These are phyloP conservation scores for Hoplostethus mediterraneus DNA, from an alignment of 2,797 vertebrate species.

Conservation along the genomic window DNA sequence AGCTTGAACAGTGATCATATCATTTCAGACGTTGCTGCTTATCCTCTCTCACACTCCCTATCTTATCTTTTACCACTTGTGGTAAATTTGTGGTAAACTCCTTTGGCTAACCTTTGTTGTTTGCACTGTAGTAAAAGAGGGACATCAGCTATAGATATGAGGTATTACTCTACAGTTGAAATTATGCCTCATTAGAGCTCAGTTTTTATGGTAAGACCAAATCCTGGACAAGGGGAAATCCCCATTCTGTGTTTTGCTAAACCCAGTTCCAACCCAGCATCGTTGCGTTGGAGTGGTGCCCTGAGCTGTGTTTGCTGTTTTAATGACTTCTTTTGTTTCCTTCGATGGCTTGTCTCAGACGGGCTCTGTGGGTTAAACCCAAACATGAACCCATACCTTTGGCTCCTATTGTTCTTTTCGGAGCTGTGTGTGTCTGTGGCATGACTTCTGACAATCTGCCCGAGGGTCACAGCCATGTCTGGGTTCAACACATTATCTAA, in stretches of 20 bases:
- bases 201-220: slow-evolving; percentile 14
- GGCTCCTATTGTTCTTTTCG: background rate
- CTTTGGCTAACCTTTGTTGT: slow-evolving; percentile 16
- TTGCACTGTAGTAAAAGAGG: slow-evolving; percentile 20
- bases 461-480: slow-evolving; percentile 36
- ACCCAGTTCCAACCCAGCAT: slow-evolving; percentile 16
- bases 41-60: slow-evolving; percentile 18
- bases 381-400: slow-evolving; percentile 14
- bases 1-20: background rate
- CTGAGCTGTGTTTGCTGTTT: slow-evolving; percentile 14
- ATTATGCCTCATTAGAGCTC: background rate
- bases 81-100: background rate
- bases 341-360: background rate
- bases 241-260: slow-evolving; percentile 10
- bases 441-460: slow-evolving; percentile 27
- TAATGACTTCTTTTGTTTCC: slow-evolving; percentile 28
- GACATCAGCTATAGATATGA: background rate
- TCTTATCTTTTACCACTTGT: slow-evolving; percentile 48
- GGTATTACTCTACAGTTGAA: background rate
- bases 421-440: background rate
- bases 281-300: slow-evolving; percentile 26
- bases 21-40: slow-evolving; percentile 11
- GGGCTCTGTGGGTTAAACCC: slow-evolving; percentile 33
- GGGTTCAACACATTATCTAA: slow-evolving; percentile 45
- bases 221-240: slow-evolving; percentile 32